Base-by-base conservation (phyloP, 2,113 vertebrate genomes). In the Limanda limanda region DNA sequence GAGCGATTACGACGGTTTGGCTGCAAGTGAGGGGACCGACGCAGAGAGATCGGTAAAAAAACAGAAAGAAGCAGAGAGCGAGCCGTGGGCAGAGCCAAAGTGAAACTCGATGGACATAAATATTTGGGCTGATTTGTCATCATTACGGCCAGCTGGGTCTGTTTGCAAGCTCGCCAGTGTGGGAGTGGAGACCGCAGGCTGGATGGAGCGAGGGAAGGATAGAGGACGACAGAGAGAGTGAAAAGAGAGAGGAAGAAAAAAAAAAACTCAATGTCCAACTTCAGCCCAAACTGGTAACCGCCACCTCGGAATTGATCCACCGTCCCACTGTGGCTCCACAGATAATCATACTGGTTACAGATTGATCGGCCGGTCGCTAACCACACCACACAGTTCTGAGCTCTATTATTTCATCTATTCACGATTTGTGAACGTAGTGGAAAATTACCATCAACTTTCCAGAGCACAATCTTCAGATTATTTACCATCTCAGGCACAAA, bases 41-140 rank as follows among this genome's bases (percentile, higher is more conserved):
- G 68, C 68, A 68, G 87, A 76, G 87, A 76, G 78, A 85, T 74
- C 40, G 0, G 48, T 64, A 60, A 78, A 68, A 61, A 73, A 66
- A 82, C n/a, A 24, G n/a, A 21, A 65, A 54, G 63, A 58, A 73
- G 64, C 71, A 56, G 18, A 64, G 79, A 71, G 65, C 35, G 24
- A 78, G 78, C 64, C n/a, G 74, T 86, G 82, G 87, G 86, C 85
- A 86, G 79, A 88, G 89, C 79, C 85, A 65, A 77, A 91, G 84
- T 84, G 82, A 90, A 90, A 86, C 83, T 88, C 74, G 3, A 78
- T 72, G 84, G 87, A 88, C 85, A 75, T 93, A 93, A 93, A 93
- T 91, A 93, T 93, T 93, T 93, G 90, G 88, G 78, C 84, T 91
- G 89, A 90, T 92, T 91, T 93, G 88, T 92, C 91, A 91, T 92